Evolutionary conservation across 2,113 vertebrate species (phyloP), one percentile per base, ranked within the genome.

Genomic region (Caloenas nicobarica): DNA sequence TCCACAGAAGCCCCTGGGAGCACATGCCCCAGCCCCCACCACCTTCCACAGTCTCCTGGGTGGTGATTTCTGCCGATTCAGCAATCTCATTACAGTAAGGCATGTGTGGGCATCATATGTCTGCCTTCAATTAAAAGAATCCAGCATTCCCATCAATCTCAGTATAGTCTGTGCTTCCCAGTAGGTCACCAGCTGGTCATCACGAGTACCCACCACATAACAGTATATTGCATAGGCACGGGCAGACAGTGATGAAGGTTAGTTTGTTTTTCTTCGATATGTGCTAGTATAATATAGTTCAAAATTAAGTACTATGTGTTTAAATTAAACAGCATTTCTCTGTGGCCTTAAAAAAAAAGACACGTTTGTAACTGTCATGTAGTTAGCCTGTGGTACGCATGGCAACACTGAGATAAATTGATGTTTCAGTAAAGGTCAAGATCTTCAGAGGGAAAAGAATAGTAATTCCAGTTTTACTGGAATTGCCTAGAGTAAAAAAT

Each of bases 11-110:
- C 33, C 51, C n/a, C 15, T 77, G 54, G 46, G 72, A 78, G 36
- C 31, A 57, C 14, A 44, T 48, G 23, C 9, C 13, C 10, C 0
- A 1, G 16, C 16, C 36, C 9, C 12, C 1, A 0, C 17, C 25
- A 25, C 64, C 48, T 64, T 89, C 61, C 38, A 22, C 7, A 12
- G 33, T 42, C 56, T 91, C 36, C 40, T 46, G 60, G 14, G 25
- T 64, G 33, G 60, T 16, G 54, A 12, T 65, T 83, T 93, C 71
- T 90, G 50, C 82, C 2, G 5, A 18, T 72, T 54, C 25, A 80
- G 28, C 50, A 61, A 1, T 70, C 31, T 80, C 40, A 64, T 0
- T 82, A 44, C 68, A 53, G 21, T 7, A 88, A 73, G 31, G 16
- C 34, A 10, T 15, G 26, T 65, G 33, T 25, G 16, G 48, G 21